Conservation (phyloP, 23 tunicate species). For the Styela clava region DNA sequence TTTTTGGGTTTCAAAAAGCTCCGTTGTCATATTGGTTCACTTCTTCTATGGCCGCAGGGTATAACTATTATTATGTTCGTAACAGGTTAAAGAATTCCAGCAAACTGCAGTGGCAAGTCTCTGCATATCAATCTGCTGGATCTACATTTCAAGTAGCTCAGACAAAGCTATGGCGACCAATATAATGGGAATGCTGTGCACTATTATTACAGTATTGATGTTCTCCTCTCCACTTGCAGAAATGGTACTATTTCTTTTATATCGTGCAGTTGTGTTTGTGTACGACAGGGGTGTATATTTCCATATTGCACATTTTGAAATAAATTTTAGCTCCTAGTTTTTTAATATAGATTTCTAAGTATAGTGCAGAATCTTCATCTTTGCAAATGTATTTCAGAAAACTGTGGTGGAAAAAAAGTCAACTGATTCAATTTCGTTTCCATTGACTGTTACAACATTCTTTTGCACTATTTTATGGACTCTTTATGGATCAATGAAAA, state of each 20-base stretch:
- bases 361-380: too few relatives aligned
- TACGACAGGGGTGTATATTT: too few relatives aligned
- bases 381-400: too few relatives aligned
- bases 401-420: slow-evolving; percentile 40
- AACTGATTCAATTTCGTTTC: slow-evolving; percentile 47
- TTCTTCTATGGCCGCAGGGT: too few relatives aligned
- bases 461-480: slow-evolving; percentile 41
- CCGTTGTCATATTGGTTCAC: too few relatives aligned
- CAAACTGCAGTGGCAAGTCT: slow-evolving; percentile 16
- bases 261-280: not conserved
- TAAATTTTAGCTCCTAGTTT: too few relatives aligned
- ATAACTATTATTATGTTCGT: too few relatives aligned
- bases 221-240: slow-evolving; percentile 71
- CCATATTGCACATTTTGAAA: too few relatives aligned
- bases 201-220: slow-evolving; percentile 54
- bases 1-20: too few relatives aligned
- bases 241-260: too few relatives aligned
- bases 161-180: slow-evolving; percentile 7
- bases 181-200: slow-evolving; percentile 42
- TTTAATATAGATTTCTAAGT: too few relatives aligned
- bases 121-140: not conserved
- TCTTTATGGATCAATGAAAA: slow-evolving; percentile 31
- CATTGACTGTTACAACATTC: slow-evolving; percentile 60
- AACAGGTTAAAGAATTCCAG: slow-evolving; percentile 31
- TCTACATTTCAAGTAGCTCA: not conserved